Evolutionary conservation across 2,797 vertebrate genomes (phyloP), one percentile per base, ranked within the genome.

Genomic region (Siniperca obscura): DNA sequence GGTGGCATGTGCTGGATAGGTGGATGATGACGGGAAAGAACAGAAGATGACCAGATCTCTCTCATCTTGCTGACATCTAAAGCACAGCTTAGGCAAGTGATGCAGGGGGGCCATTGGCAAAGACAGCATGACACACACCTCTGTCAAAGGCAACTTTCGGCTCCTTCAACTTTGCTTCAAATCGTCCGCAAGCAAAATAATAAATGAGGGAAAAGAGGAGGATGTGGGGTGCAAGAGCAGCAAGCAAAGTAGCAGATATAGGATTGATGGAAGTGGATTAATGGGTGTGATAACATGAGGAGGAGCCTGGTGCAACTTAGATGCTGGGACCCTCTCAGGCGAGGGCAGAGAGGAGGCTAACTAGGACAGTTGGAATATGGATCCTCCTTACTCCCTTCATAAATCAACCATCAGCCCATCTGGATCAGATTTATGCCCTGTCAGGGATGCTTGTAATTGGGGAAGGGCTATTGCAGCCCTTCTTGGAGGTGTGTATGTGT

Each of bases 361-460:
- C 88, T 90, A 91, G 90, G 91, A 92, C 89, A 80, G 68, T 13
- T 44, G 6, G 79, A 84, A 74, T 92, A 93, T 94, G 78, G 89
- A 90, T 90, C 85, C 81, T 85, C 79, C 74, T 78, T 53, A 52
- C 64, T 87, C 85, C 78, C 78, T 87, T 90, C 92, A 92, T 93
- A 94, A 93, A 94, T 93, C 91, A 93, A 87, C 61, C 80, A 87
- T 93, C 88, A 91, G 83, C 82, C 88, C 89, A 93, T 93, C 89
- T 93, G 91, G 90, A 88, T 91, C 87, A 90, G 87, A 94, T 92
- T 91, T 92, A 95, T 94, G 87, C 86, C 87, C 86, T 90, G 92
- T 89, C 84, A 91, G 85, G 80, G 81, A 85, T 44, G 62, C 84
- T 92, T 92, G 92, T 92, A 91, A 92, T 93, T 92, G 88, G 90